Base-by-base conservation (phyloP, 2,113 vertebrate species). In the Tragulus kanchil region DNA sequence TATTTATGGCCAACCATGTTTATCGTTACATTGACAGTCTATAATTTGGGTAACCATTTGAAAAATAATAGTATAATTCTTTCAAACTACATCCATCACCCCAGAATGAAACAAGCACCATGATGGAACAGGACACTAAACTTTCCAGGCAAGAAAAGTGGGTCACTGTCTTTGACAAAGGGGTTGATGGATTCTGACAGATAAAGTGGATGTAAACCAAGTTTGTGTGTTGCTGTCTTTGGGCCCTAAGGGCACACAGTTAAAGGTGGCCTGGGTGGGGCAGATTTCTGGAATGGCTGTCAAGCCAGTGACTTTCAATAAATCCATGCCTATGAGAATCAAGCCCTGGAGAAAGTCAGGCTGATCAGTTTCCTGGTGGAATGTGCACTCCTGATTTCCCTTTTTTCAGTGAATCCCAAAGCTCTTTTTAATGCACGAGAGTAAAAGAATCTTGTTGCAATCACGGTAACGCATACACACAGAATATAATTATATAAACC, bases 291-390 rank as follows among this genome's bases (percentile, higher is more conserved):
- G 54, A 84, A 67, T 90, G 90, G 78, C 87, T 94, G 96, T 89
- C 95, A 97, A 2, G 31, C 59, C 84, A 56, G 89, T 82, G 86
- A 71, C 69, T 96, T 97, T 93, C 96, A 93, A 89, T 93, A 94
- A 83, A 93, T 85, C 79, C 73, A 59, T 31, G 81, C 85, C 69
- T 50, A 31, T 6, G 78, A 25, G 36, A 88, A 93, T 91, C 65
- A 96, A 96, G 97, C 82, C 95, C 86, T 94, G 89, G 79, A 85
- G 96, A 90, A 78, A 50, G 6, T 23, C 52, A 78, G 36, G 85
- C 88, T 93, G 42, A 67, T 75, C 69, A 93, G 69, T 87, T 58
- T 95, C 94, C 56, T 48, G 62, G 19, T 5, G 89, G 89, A 14
- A 0, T 45, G 17, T 36, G 84, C 89, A 42, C 11, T 36, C 6